Percentiles rank a stretch among this genome's conserved stretches.
These are phyloP conservation scores for Telmatochromis sp. DNA, from an alignment of 2,113 vertebrate genomes.

Conservation along the genomic window DNA sequence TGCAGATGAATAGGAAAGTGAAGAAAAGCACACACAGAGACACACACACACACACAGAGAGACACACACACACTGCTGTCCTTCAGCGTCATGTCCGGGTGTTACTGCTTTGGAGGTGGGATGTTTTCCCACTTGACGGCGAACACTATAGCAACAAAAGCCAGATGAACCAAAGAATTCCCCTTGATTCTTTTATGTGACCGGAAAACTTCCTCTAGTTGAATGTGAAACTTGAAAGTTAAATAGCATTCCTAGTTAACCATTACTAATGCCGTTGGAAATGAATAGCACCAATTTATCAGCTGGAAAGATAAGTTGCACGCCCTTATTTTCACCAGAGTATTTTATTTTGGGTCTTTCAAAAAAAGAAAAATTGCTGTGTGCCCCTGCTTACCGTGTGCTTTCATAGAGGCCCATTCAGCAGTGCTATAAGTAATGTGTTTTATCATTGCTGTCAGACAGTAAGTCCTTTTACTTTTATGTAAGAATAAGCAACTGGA, in stretches of 20 bases:
- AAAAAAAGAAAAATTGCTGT: background rate
- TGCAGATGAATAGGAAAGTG: background rate
- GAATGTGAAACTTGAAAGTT: background rate
- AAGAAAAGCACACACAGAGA: background rate
- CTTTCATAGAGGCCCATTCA: background rate
- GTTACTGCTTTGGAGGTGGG: constrained; percentile 3
- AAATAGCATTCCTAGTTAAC: background rate
- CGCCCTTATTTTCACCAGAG: background rate
- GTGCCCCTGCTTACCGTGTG: background rate
- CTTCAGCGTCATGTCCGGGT: background rate
- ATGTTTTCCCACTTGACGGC: background rate
- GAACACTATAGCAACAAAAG: background rate
- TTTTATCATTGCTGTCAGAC: background rate
- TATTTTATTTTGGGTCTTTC: background rate
- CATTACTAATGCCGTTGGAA: background rate
- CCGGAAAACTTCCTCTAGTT: background rate
- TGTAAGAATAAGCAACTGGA: constrained; percentile 24
- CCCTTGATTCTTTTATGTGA: background rate
- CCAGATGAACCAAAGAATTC: background rate
- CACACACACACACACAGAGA: background rate
- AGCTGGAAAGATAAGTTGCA: background rate
- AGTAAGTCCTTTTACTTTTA: background rate
- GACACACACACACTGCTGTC: background rate
- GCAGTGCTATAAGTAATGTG: background rate
- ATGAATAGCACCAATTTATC: background rate